These are phyloP conservation scores for human (Homo sapiens) DNA, from an alignment of 2,113 vertebrate genomes.

Conservation along the genomic window GRCh38 chr20:58064001-58064500, in stretches of 20 bases:
- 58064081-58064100: background rate
- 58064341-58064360: too few relatives aligned
- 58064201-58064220: background rate
- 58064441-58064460: background rate
- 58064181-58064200: background rate
- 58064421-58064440: background rate
- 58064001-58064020: too few relatives aligned
- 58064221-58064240: background rate
- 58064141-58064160: background rate
- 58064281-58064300: background rate
- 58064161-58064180: background rate
- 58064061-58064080: background rate
- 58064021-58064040: too few relatives aligned
- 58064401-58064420: background rate
- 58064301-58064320: background rate
- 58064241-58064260: accelerated
- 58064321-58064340: background rate
- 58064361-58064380: background rate
- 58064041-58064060: background rate
- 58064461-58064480: background rate
- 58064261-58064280: background rate
- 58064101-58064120: background rate
- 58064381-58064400: background rate
- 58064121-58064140: background rate
- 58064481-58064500: background rate